These are phyloP conservation scores for Drosophila mimica DNA, from an alignment of 2,888 invertebrate genomes.

Conservation along the genomic window DNA sequence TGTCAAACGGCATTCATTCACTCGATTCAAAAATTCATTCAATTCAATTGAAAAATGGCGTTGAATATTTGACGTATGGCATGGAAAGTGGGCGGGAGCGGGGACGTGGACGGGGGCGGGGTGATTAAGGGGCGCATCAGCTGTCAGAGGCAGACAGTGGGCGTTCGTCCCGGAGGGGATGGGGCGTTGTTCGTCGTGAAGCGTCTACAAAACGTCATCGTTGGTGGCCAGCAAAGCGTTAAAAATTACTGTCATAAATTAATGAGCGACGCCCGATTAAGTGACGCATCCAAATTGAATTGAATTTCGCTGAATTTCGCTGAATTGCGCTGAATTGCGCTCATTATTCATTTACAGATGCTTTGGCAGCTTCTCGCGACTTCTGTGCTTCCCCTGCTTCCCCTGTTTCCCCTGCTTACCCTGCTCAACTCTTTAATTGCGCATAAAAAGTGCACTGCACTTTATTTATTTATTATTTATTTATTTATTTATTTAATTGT, in stretches of 20 bases:
- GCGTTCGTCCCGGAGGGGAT: background rate
- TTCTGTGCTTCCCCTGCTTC: conserved; percentile 1
- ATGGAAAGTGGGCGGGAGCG: conserved; percentile 6
- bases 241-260: conserved; percentile 82
- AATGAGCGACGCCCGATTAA: conserved; percentile 72
- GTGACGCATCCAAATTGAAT: conserved; percentile 74
- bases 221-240: conserved; percentile 73
- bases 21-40: conserved; percentile 73
- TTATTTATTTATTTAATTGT: no score
- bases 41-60: conserved; percentile 77
- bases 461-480: no score
- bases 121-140: conserved; percentile 47
- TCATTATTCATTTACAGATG: conserved; percentile 80
- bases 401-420: background rate
- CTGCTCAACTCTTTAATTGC: conserved; percentile 51
- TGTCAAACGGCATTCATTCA: conserved; percentile 61
- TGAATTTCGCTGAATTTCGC: conserved; percentile 79
- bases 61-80: conserved; percentile 71
- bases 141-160: conserved; percentile 60
- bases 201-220: conserved; percentile 20
- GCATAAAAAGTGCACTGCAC: conserved; percentile 52
- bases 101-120: background rate
- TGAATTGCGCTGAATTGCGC: conserved; percentile 81
- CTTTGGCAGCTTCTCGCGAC: conserved; percentile 28
- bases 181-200: background rate